Evolutionary conservation across 2,888 invertebrate genomes (phyloP).

Genomic region (Aporophyla nigra): DNA sequence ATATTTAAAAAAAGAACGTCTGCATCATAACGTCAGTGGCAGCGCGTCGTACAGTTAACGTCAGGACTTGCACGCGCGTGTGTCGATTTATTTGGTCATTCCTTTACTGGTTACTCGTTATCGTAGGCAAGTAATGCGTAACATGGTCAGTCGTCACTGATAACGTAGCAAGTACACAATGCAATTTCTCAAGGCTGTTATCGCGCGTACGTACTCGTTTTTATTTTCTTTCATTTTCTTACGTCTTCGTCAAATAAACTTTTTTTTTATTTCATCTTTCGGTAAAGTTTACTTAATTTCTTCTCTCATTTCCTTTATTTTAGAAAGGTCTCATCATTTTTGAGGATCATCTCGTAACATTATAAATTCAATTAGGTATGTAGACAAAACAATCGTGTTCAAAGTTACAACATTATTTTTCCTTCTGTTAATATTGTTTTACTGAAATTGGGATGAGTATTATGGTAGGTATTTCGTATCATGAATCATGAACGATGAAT

Average conservation of each 20-base stretch:
- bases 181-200: constrained; percentile 61
- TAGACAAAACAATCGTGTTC: background rate
- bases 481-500: background rate
- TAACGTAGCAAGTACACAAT: constrained; percentile 62
- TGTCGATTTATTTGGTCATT: constrained; percentile 51
- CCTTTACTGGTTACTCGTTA: constrained; percentile 60
- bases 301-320: constrained; percentile 7
- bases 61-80: constrained; percentile 40
- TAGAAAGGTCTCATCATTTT: constrained; percentile 1
- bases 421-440: background rate
- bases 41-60: constrained; percentile 34
- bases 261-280: constrained; percentile 13
- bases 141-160: constrained; percentile 63
- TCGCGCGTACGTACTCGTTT: constrained; percentile 35
- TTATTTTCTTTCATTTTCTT: constrained; percentile 41
- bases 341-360: background rate
- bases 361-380: constrained; percentile 1
- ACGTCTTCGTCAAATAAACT: constrained; percentile 2
- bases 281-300: background rate
- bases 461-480: background rate
- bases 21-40: constrained; percentile 31
- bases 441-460: constrained; percentile 1
- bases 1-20: background rate
- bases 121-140: constrained; percentile 63
- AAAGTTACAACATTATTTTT: background rate